Evolutionary conservation across 2,888 invertebrate species (phyloP).

Genomic region (Celastrina argiolus): DNA sequence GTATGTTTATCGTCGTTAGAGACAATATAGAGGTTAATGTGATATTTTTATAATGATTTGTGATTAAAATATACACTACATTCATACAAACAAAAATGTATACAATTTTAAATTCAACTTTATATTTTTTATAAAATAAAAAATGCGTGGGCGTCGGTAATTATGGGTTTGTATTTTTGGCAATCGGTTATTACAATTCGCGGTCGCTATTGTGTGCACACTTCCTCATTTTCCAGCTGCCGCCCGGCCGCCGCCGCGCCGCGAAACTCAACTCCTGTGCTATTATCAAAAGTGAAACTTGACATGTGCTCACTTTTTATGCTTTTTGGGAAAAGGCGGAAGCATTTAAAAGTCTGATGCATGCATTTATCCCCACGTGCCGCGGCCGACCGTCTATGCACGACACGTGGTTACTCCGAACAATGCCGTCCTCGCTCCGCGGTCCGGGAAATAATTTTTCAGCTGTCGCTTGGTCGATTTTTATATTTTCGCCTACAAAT

Average conservation of each 20-base stretch:
- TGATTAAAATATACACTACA: not conserved
- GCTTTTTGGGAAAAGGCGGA: constrained; percentile 38
- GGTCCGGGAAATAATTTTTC: not conserved
- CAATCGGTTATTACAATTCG: constrained; percentile 50
- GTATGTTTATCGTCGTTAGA: not conserved
- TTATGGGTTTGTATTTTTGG: constrained; percentile 48
- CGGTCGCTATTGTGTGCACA: constrained; percentile 49
- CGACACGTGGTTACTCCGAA: constrained; percentile 16
- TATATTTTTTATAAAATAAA: not conserved
- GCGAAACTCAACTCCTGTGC: constrained; percentile 60
- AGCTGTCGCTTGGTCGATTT: not conserved
- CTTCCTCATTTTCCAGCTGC: constrained; percentile 68
- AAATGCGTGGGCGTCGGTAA: constrained; percentile 10
- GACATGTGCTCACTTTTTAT: constrained; percentile 48
- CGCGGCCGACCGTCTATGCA: not conserved
- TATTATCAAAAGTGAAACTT: constrained; percentile 61
- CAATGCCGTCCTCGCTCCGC: not conserved
- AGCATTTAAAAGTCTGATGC: constrained; percentile 22
- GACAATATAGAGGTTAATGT: not conserved
- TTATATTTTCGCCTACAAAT: not conserved
- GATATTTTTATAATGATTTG: not conserved
- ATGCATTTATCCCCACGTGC: constrained; percentile 38
- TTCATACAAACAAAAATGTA: not conserved
- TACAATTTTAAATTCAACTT: not conserved
- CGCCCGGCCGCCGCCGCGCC: too few relatives aligned